A percentile compares a stretch with the other conserved stretches of the same genome.
Evolutionary conservation across 1,140 invertebrate genomes (phyloP).

Genomic region (Euglossa dilemma): DNA sequence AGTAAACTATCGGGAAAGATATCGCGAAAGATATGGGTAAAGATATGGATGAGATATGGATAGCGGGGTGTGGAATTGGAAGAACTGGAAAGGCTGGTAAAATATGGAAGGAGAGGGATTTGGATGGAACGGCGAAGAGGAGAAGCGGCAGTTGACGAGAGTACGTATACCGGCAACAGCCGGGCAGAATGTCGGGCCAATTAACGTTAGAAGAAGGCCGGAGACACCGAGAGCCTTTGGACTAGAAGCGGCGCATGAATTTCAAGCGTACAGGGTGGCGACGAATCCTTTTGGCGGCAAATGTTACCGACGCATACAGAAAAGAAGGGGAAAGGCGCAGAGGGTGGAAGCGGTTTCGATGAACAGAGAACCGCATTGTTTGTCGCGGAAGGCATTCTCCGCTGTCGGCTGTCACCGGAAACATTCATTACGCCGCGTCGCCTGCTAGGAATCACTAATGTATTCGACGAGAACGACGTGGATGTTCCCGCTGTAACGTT

Average conservation of each 20-base stretch:
- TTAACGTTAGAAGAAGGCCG: conserved; percentile 6
- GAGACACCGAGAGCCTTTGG: not conserved
- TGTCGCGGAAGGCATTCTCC: conserved; percentile 75
- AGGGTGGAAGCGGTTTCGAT: conserved; percentile 61
- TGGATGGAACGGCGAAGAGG: not conserved
- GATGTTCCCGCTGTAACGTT: conserved; percentile 44
- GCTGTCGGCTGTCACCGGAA: conserved; percentile 77
- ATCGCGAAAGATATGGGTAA: no score
- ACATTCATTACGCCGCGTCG: conserved; percentile 77
- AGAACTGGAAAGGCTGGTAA: no score
- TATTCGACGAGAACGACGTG: conserved; percentile 66
- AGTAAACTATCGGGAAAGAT: no score
- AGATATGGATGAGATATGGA: no score
- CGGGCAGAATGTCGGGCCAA: not conserved
- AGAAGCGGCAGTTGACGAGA: not conserved
- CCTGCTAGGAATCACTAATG: conserved; percentile 77
- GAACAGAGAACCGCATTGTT: conserved; percentile 76
- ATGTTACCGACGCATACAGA: conserved; percentile 53
- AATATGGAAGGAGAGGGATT: no score
- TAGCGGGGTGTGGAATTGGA: not conserved
- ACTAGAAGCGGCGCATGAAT: conserved; percentile 48
- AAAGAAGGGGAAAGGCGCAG: conserved; percentile 35
- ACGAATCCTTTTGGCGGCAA: conserved; percentile 56
- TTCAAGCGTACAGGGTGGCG: conserved; percentile 52
- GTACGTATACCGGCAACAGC: not conserved